These are phyloP conservation scores for Epiblema foenella DNA, from an alignment of 2,888 invertebrate species.

Conservation along the genomic window DNA sequence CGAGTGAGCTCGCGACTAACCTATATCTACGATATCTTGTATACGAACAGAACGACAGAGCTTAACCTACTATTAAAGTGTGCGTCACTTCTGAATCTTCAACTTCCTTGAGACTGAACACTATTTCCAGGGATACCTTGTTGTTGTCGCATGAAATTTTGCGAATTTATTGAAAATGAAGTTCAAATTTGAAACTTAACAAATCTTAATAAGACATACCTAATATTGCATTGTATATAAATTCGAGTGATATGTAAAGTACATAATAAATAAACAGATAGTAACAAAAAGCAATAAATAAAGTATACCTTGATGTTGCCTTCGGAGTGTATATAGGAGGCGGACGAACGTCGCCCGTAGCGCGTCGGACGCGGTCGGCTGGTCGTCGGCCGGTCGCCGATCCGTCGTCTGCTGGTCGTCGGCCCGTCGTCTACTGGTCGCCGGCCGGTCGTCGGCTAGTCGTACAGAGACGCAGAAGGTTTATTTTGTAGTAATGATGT, in stretches of 20 bases:
- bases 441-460: conserved; percentile 52
- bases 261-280: conserved; percentile 74
- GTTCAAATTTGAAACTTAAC: conserved; percentile 69
- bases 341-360: conserved; percentile 67
- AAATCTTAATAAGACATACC: conserved; percentile 51
- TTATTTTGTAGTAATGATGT: conserved; percentile 80
- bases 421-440: conserved; percentile 12
- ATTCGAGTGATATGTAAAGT: conserved; percentile 81
- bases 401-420: conserved; percentile 4
- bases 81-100: conserved; percentile 56
- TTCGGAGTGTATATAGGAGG: conserved; percentile 75
- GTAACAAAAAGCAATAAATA: conserved; percentile 84
- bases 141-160: conserved; percentile 60
- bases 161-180: conserved; percentile 54
- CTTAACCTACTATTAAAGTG: conserved; percentile 72
- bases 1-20: conserved; percentile 65
- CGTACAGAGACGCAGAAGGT: conserved; percentile 64
- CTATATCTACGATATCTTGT: conserved; percentile 70
- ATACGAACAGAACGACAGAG: conserved; percentile 83
- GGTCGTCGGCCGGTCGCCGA: neutral
- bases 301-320: conserved; percentile 85
- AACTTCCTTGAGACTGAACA: conserved; percentile 74
- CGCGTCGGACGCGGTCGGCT: conserved; percentile 49
- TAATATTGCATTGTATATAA: conserved; percentile 72
- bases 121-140: conserved; percentile 59